These are phyloP conservation scores for Gulo gulo DNA, from an alignment of 2,113 vertebrate species.

Conservation along the genomic window DNA sequence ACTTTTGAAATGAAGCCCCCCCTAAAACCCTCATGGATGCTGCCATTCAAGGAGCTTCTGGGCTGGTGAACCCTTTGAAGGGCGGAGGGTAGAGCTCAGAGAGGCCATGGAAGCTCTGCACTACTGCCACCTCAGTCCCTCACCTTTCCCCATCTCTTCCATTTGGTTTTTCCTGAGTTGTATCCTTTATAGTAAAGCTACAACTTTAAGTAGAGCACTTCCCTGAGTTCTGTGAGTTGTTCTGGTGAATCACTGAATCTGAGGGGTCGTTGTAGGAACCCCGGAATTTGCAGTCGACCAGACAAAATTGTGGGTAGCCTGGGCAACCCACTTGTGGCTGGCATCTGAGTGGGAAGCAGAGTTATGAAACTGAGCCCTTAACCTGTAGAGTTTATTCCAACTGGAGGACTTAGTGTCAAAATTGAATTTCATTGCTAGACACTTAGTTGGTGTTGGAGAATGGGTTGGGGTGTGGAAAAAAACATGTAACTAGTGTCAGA, in stretches of 20 bases:
- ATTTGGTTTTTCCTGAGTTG: background rate
- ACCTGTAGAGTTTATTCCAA: background rate
- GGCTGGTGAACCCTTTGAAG: background rate
- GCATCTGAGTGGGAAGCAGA: background rate
- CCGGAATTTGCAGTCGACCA: background rate
- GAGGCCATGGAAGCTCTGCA: background rate
- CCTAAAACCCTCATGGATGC: too few species aligned
- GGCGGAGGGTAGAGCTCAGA: background rate
- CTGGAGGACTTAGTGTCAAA: background rate
- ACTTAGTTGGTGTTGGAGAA: background rate
- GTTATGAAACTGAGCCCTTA: background rate
- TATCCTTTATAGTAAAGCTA: background rate
- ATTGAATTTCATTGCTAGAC: background rate
- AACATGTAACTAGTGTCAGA: background rate
- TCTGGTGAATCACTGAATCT: background rate
- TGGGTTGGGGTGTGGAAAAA: background rate
- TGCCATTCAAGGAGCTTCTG: background rate
- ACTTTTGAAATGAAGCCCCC: background rate
- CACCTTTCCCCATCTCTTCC: background rate
- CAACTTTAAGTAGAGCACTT: background rate
- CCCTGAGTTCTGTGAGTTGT: background rate
- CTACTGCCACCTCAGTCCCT: too few species aligned
- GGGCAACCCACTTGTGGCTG: too few species aligned
- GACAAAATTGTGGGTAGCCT: background rate
- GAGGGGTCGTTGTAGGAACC: background rate